These are phyloP conservation scores for Lasioglossum calceatum DNA, from an alignment of 2,888 invertebrate genomes.

Conservation along the genomic window DNA sequence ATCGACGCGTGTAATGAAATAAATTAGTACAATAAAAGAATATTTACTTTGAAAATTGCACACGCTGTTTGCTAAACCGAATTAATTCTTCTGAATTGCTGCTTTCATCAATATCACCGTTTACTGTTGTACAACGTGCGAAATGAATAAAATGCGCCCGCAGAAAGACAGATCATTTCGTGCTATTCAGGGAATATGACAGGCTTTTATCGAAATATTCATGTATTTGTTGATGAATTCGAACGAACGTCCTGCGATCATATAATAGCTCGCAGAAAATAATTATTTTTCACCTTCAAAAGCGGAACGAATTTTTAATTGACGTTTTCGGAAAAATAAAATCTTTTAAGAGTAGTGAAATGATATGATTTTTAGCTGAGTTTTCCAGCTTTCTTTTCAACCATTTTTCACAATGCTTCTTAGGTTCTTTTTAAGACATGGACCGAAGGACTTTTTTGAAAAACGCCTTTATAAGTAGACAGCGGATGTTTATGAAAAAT, in stretches of 20 bases:
- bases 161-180: not conserved
- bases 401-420: not conserved
- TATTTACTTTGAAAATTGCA: slow-evolving; percentile 26
- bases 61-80: not conserved
- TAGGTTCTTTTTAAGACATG: too few species aligned
- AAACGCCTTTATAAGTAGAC: too few species aligned
- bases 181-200: not conserved
- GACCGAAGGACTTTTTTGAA: too few species aligned
- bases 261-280: not conserved
- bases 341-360: not conserved
- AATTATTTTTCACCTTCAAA: slow-evolving; percentile 7
- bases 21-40: slow-evolving; percentile 26
- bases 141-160: slow-evolving; percentile 7
- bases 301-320: not conserved
- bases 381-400: not conserved
- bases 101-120: not conserved
- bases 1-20: not conserved
- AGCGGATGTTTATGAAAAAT: too few species aligned
- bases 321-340: not conserved
- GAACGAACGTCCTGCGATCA: not conserved
- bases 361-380: not conserved
- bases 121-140: not conserved
- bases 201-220: slow-evolving; percentile 29
- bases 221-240: not conserved
- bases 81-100: slow-evolving; percentile 21